Evolutionary conservation across 2,113 vertebrate genomes (phyloP).

Genomic region (Psammodynastes pulverulentus): DNA sequence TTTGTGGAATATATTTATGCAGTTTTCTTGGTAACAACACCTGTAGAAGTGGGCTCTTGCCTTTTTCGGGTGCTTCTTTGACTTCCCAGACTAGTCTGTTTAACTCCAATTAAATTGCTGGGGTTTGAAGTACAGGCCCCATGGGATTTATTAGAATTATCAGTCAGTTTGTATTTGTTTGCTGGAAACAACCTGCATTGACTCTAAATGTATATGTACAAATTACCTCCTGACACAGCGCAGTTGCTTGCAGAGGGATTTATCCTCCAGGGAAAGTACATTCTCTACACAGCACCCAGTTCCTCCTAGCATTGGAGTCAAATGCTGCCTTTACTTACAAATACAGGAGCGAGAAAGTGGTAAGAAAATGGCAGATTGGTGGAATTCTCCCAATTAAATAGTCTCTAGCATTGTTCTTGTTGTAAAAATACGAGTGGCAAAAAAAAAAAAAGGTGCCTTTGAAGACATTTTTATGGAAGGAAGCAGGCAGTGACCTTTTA

Average conservation of each 20-base stretch:
- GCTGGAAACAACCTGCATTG: background rate
- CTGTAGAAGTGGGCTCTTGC: background rate
- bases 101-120: background rate
- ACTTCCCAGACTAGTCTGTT: background rate
- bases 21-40: background rate
- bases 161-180: background rate
- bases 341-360: background rate
- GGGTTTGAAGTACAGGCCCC: background rate
- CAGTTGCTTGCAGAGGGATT: background rate
- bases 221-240: background rate
- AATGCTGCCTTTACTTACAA: conserved; percentile 16
- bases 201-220: background rate
- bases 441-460: conserved; percentile 34
- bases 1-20: background rate
- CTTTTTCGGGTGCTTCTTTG: background rate
- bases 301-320: background rate
- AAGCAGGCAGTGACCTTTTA: conserved; percentile 53
- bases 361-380: conserved; percentile 25
- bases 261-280: background rate
- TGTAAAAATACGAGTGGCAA: conserved; percentile 22
- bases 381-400: conserved; percentile 22
- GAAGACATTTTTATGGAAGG: conserved; percentile 45
- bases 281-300: background rate
- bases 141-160: background rate
- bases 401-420: conserved; percentile 18